Percentiles rank a stretch among this genome's conserved stretches.
Conservation (phyloP, 2,888 invertebrate species). For the Nephrotoma guestfalica region DNA sequence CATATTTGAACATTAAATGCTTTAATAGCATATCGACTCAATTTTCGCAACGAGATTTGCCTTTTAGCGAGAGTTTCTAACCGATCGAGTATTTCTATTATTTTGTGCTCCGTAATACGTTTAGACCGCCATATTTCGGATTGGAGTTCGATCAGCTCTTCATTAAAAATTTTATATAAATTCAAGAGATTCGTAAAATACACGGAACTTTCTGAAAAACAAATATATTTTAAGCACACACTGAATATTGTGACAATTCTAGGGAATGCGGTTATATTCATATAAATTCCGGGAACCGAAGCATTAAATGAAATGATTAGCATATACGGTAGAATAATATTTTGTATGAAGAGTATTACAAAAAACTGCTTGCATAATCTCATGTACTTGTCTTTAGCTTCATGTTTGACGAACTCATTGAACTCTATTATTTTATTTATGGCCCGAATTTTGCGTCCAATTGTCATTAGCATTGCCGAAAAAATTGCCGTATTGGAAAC, state of each 20-base stretch:
- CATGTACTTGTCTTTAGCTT: neutral
- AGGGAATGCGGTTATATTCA: neutral
- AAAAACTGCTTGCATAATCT: neutral
- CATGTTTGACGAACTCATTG: neutral
- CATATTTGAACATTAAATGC: neutral
- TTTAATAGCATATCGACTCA: neutral
- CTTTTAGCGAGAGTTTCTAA: neutral
- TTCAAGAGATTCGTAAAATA: neutral
- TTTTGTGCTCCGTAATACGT: neutral
- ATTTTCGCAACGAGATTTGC: neutral
- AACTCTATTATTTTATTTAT: neutral
- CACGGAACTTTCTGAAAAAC: neutral
- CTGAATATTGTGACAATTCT: neutral
- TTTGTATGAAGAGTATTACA: neutral
- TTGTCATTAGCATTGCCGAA: neutral
- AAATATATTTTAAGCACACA: neutral
- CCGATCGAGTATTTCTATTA: neutral
- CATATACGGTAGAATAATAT: neutral
- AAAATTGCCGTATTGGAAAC: neutral
- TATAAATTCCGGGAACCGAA: neutral
- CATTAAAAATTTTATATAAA: neutral
- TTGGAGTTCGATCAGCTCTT: neutral
- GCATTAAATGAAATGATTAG: neutral
- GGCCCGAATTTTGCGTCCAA: neutral
- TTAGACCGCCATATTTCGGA: neutral